These are phyloP conservation scores for Hypothenemus hampei DNA, from an alignment of 1,140 invertebrate genomes.

Conservation along the genomic window DNA sequence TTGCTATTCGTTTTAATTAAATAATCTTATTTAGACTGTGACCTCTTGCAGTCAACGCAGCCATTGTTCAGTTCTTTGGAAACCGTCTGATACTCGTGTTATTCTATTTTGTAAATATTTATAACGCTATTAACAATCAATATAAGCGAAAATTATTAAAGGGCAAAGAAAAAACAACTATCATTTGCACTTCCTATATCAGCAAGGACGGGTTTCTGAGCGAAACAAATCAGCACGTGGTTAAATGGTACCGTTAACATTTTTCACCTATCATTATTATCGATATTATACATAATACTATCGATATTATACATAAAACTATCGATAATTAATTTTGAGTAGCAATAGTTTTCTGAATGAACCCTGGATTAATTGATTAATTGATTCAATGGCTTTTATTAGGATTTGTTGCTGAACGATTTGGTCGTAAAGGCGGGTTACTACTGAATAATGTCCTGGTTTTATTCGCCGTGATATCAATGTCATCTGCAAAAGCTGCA, in stretches of 20 bases:
- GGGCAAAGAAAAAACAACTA: too few species aligned
- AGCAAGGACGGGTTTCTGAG: too few species aligned
- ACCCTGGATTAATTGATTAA: neutral
- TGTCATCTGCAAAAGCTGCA: conserved; percentile 57
- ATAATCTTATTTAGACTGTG: too few species aligned
- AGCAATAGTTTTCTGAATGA: neutral
- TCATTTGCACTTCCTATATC: too few species aligned
- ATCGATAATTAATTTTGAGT: neutral
- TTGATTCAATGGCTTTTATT: conserved; percentile 4
- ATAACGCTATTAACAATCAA: too few species aligned
- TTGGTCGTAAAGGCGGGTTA: conserved; percentile 76
- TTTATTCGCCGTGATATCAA: conserved; percentile 57
- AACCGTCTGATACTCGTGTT: too few species aligned
- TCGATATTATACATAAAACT: neutral
- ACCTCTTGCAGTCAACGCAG: too few species aligned
- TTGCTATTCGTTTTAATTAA: too few species aligned
- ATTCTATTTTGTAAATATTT: too few species aligned
- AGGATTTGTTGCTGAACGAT: conserved; percentile 52
- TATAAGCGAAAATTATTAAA: too few species aligned
- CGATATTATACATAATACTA: neutral
- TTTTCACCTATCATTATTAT: neutral
- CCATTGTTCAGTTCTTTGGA: too few species aligned
- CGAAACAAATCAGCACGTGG: too few species aligned
- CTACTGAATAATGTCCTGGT: conserved; percentile 78
- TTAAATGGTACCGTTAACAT: neutral